Evolutionary conservation across 2,113 vertebrate genomes (phyloP).

Genomic region (Bos indicus): DNA sequence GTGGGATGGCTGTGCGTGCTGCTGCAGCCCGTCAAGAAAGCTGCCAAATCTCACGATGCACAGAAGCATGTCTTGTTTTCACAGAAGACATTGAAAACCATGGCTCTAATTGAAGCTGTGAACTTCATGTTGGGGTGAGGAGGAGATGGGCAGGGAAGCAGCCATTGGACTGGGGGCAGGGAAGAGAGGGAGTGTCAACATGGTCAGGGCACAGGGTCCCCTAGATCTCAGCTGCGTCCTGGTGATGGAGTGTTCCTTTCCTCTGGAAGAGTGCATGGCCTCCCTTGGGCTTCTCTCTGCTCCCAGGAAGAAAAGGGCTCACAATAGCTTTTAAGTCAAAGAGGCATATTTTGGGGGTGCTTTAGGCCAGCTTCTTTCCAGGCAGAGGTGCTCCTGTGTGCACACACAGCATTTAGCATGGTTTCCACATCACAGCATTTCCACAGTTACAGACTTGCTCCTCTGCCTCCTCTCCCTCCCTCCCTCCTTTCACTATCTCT

Average conservation of each 20-base stretch:
- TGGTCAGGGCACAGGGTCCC: background rate
- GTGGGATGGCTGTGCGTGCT: rapidly evolving
- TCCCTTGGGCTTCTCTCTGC: background rate
- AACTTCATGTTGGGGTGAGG: background rate
- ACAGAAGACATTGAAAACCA: background rate
- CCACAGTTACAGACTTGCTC: rapidly evolving
- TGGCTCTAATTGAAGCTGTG: background rate
- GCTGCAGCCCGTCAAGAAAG: no score
- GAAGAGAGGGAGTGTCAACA: background rate
- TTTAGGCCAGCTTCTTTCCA: no score
- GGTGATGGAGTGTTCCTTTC: background rate
- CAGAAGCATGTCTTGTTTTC: background rate
- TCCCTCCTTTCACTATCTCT: background rate
- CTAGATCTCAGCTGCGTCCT: background rate
- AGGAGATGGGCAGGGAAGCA: rapidly evolving
- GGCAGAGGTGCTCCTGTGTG: background rate
- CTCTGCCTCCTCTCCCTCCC: background rate
- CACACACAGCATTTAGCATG: rapidly evolving
- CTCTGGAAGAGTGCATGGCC: background rate
- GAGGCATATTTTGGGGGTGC: background rate
- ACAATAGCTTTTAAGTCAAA: background rate
- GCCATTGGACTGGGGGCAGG: background rate
- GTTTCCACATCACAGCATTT: rapidly evolving
- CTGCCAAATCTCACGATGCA: background rate
- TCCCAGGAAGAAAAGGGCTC: background rate